Conservation (phyloP, 2,888 invertebrate genomes). For the Glaucopsyche alexis region DNA sequence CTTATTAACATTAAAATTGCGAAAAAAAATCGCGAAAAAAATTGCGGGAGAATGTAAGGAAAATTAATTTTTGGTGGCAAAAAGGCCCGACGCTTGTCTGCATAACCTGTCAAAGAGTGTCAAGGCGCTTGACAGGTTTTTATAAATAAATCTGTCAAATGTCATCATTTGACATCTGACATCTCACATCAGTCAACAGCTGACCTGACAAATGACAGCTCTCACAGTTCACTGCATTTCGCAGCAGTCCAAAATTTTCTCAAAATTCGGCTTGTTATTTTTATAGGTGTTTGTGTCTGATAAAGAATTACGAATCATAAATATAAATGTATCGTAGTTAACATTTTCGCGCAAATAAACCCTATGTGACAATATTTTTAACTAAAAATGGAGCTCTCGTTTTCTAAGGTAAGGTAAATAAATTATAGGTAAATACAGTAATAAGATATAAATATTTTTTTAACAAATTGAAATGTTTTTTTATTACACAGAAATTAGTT, state of each 20-base stretch:
- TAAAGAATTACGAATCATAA: background rate
- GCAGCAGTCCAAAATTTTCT: background rate
- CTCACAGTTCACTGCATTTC: background rate
- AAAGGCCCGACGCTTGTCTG: too few relatives aligned
- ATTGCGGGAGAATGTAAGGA: too few relatives aligned
- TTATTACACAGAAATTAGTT: background rate
- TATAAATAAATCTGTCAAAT: background rate
- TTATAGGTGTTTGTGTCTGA: background rate
- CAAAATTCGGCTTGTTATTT: background rate
- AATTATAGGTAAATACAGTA: background rate
- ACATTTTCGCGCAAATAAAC: background rate
- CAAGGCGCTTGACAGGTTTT: too few relatives aligned
- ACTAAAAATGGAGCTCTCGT: conserved; percentile 36
- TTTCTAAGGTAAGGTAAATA: conserved; percentile 38
- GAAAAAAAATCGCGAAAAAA: too few relatives aligned
- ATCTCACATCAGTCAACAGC: background rate
- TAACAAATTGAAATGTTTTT: background rate
- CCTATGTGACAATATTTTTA: background rate
- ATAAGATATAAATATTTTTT: background rate
- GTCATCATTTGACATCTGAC: background rate
- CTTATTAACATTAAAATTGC: too few relatives aligned
- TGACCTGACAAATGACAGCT: background rate
- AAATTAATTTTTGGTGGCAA: too few relatives aligned
- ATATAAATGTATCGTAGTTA: background rate
- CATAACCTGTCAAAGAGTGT: background rate